Evolutionary conservation across 2,888 invertebrate genomes (phyloP).

Genomic region (Erebia ligea): DNA sequence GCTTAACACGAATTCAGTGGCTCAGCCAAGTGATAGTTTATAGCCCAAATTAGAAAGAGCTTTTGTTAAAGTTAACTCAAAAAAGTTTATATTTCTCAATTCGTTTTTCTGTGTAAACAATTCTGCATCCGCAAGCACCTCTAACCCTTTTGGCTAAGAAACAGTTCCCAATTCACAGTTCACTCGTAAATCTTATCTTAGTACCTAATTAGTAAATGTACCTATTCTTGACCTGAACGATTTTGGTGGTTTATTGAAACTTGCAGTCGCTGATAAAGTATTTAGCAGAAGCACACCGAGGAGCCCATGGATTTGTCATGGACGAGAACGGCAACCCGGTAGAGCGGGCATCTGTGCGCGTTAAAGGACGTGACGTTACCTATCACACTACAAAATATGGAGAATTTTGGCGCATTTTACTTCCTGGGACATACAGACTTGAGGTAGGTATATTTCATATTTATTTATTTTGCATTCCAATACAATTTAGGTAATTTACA

Average conservation of each 20-base stretch:
- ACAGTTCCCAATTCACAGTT: not conserved
- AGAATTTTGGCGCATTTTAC: constrained; percentile 96
- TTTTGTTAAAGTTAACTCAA: too few species aligned
- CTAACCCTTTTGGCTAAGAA: too few species aligned
- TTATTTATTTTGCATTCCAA: too few species aligned
- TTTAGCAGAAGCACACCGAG: constrained; percentile 93
- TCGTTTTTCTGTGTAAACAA: too few species aligned
- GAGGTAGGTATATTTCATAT: constrained; percentile 82
- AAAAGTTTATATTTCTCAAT: too few species aligned
- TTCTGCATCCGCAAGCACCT: too few species aligned
- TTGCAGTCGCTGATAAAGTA: constrained; percentile 91
- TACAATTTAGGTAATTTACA: too few species aligned
- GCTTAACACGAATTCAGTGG: too few species aligned
- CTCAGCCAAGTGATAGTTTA: too few species aligned
- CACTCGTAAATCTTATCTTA: not conserved
- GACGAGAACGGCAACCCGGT: constrained; percentile 91
- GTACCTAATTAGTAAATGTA: not conserved
- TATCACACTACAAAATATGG: constrained; percentile 94
- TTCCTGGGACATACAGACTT: constrained; percentile 93
- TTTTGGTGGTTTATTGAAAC: constrained; percentile 77
- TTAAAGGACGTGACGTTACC: constrained; percentile 92
- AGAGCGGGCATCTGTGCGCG: constrained; percentile 89
- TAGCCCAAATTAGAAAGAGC: too few species aligned
- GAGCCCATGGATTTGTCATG: constrained; percentile 94
- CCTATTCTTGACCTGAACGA: not conserved